phyloP scores from a whole-genome alignment of 2,888 invertebrate species.

The Caenorhabditis doughertyi region DNA sequence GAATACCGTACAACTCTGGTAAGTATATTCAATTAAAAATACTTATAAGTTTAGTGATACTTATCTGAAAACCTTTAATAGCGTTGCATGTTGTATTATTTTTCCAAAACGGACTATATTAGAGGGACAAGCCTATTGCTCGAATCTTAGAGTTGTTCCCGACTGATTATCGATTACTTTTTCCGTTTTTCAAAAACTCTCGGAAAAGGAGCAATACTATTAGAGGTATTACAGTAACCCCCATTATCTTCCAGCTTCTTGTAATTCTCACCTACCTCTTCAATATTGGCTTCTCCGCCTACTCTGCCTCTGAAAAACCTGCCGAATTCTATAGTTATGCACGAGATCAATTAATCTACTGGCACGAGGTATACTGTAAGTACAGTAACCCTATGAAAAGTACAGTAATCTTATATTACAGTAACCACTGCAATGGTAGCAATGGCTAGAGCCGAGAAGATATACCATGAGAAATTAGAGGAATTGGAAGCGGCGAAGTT shows the following conservation, averaged over 20 bases:
- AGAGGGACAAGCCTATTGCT: too few species aligned
- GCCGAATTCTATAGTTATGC: background rate
- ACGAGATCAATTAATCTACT: constrained; percentile 33
- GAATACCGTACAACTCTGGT: too few species aligned
- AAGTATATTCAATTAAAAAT: too few species aligned
- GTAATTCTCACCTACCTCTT: constrained; percentile 14
- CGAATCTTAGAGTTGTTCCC: too few species aligned
- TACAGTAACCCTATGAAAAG: background rate
- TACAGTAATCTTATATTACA: background rate
- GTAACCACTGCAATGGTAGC: background rate
- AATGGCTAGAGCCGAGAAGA: background rate
- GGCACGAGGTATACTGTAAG: constrained; percentile 30
- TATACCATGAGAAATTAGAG: background rate
- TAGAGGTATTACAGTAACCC: too few species aligned
- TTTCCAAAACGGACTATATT: too few species aligned
- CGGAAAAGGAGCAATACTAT: too few species aligned
- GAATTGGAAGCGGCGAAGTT: background rate
- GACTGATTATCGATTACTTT: too few species aligned
- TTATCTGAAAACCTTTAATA: too few species aligned
- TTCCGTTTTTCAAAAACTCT: too few species aligned
- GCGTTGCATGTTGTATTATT: too few species aligned
- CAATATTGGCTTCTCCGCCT: constrained; percentile 4
- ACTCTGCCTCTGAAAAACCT: background rate
- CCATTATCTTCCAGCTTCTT: background rate
- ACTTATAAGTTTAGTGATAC: too few species aligned